Evolutionary conservation across 2,797 vertebrate genomes (phyloP).

Genomic region (Siniperca scherzeri): DNA sequence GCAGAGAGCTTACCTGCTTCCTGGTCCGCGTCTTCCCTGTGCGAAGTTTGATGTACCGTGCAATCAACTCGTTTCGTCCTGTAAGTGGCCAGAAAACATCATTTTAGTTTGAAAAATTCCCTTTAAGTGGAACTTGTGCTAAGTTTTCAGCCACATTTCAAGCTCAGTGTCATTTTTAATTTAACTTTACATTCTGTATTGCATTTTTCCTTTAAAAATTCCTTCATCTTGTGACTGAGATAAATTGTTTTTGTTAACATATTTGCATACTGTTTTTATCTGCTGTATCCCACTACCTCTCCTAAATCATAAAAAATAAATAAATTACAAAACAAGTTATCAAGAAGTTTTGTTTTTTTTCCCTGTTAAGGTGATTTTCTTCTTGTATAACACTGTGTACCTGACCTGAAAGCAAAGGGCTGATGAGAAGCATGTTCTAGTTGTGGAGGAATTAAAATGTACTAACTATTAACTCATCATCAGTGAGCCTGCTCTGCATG

Average conservation of each 20-base stretch:
- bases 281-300: neutral
- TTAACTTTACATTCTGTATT: neutral
- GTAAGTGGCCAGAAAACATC: slow-evolving; percentile 32
- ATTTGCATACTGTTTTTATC: neutral
- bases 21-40: slow-evolving; percentile 92
- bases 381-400: neutral
- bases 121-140: too few relatives aligned
- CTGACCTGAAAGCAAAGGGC: neutral
- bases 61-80: slow-evolving; percentile 93
- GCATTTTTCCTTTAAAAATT: neutral
- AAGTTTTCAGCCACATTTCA: neutral
- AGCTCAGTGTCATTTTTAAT: neutral
- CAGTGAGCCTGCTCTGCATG: slow-evolving; percentile 19
- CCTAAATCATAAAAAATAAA: neutral
- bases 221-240: too few relatives aligned
- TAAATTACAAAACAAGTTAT: too few relatives aligned
- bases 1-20: slow-evolving; percentile 88
- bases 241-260: neutral
- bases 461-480: slow-evolving; percentile 33
- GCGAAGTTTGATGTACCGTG: slow-evolving; percentile 92
- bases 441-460: slow-evolving; percentile 38
- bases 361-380: neutral
- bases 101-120: neutral
- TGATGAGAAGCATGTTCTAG: slow-evolving; percentile 16
- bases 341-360: too few relatives aligned